Percentiles rank a stretch among this genome's conserved stretches.
Evolutionary conservation across 2,113 vertebrate genomes (phyloP).

Genomic region (Gnathonemus echidnorhynchus): DNA sequence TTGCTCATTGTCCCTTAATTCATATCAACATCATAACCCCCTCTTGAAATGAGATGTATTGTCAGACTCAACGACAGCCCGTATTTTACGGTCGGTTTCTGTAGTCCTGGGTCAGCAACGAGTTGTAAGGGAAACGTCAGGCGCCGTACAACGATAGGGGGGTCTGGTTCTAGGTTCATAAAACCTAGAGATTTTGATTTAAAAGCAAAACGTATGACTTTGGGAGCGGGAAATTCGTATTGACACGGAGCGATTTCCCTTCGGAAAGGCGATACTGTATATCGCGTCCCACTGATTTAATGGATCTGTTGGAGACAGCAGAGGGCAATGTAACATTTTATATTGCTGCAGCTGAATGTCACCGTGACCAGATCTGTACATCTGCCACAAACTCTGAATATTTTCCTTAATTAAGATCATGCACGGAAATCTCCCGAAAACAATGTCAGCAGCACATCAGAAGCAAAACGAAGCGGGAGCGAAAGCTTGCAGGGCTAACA

Average conservation of each 20-base stretch:
- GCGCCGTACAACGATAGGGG: not conserved
- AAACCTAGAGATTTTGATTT: not conserved
- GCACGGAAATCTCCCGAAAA: not conserved
- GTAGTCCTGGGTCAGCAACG: not conserved
- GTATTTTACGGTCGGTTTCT: not conserved
- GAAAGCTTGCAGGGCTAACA: not conserved
- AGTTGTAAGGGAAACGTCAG: slow-evolving; percentile 4
- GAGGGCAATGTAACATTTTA: slow-evolving; percentile 25
- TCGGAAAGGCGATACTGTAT: not conserved
- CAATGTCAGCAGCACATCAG: not conserved
- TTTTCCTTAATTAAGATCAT: slow-evolving; percentile 17
- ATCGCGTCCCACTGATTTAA: not conserved
- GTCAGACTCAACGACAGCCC: not conserved
- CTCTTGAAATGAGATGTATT: not conserved
- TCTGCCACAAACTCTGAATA: not conserved
- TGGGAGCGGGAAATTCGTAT: not conserved
- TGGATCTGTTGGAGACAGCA: not conserved
- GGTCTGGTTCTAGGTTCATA: not conserved
- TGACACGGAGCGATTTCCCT: not conserved
- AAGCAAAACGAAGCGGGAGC: not conserved
- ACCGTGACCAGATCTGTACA: not conserved
- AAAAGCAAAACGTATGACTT: not conserved
- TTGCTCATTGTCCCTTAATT: not conserved
- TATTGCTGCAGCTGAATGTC: not conserved
- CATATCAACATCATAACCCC: not conserved